phyloP scores from a whole-genome alignment of 2,797 vertebrate species.

The Cossypha niveicapilla region DNA sequence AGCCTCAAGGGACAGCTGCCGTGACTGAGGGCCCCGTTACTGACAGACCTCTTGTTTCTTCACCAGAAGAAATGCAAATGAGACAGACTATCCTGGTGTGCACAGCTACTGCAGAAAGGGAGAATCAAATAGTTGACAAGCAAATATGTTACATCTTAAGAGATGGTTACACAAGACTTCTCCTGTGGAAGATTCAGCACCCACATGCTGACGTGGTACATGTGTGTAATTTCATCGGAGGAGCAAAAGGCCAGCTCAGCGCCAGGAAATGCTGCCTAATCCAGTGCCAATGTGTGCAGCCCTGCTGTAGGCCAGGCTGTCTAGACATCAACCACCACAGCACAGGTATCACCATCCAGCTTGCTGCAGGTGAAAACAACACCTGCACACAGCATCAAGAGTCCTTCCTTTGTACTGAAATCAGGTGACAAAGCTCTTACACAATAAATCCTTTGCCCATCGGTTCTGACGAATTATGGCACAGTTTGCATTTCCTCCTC shows the following conservation, averaged over 20 bases:
- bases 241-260: not conserved
- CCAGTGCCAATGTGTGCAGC: not conserved
- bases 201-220: not conserved
- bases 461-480: not conserved
- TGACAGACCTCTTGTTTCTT: not conserved
- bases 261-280: not conserved
- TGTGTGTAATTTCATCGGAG: not conserved
- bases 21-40: not conserved
- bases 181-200: not conserved
- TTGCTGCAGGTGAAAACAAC: not conserved
- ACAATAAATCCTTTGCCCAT: rapidly evolving
- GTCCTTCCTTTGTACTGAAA: not conserved
- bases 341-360: not conserved
- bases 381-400: not conserved
- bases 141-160: not conserved
- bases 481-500: not conserved
- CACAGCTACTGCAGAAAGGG: not conserved
- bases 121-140: not conserved
- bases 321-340: not conserved
- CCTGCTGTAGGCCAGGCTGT: not conserved
- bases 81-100: not conserved
- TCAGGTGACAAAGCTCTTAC: not conserved
- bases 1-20: not conserved
- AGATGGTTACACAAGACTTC: not conserved
- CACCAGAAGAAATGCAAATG: not conserved